Conservation (phyloP, 2,888 invertebrate genomes). For the Epistrophella euchroma region DNA sequence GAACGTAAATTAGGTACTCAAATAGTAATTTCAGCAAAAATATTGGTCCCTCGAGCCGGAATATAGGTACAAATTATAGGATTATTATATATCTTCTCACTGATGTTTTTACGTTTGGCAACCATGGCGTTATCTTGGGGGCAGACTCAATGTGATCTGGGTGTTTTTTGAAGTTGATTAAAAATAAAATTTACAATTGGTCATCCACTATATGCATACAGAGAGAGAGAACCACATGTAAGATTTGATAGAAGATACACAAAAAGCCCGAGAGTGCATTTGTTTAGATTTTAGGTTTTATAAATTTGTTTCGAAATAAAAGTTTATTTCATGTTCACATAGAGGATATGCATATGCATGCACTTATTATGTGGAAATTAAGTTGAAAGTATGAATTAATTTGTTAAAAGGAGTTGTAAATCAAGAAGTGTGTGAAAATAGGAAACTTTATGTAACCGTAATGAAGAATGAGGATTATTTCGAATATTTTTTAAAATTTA, state of each 20-base stretch:
- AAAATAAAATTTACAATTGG: conserved; percentile 66
- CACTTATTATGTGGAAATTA: neutral
- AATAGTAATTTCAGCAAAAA: too few relatives aligned
- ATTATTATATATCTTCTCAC: too few relatives aligned
- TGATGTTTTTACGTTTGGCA: neutral
- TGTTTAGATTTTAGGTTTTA: neutral
- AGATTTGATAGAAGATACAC: neutral
- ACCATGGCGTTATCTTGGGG: neutral
- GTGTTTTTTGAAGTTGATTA: conserved; percentile 66
- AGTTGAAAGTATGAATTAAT: neutral
- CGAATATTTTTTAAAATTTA: too few relatives aligned
- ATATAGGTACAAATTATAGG: too few relatives aligned
- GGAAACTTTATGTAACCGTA: too few relatives aligned
- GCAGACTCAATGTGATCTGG: conserved; percentile 51
- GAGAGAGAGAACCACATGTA: neutral
- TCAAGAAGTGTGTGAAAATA: too few relatives aligned
- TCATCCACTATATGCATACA: neutral
- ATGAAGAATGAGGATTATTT: too few relatives aligned
- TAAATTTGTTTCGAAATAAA: conserved; percentile 12
- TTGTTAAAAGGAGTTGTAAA: neutral
- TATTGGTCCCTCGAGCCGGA: too few relatives aligned
- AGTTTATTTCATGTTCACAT: neutral
- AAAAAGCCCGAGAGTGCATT: neutral
- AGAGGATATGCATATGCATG: neutral
- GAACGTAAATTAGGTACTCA: too few relatives aligned